Conservation (phyloP, 1,140 invertebrate genomes). For the Adoxophyes honmai region DNA sequence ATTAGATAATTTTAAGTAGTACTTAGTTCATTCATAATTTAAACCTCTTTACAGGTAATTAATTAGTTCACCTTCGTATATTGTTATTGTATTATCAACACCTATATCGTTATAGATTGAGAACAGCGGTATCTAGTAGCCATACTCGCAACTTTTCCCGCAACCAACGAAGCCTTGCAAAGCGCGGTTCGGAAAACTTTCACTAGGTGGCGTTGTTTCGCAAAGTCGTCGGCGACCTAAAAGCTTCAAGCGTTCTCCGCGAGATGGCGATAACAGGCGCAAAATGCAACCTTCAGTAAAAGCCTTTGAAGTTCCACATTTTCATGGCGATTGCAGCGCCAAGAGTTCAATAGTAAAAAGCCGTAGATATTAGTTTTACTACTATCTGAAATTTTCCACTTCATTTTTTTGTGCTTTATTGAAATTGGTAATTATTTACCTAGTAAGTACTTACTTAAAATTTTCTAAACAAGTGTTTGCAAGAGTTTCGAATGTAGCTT, state of each 20-base stretch:
- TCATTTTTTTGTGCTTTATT: too few relatives aligned
- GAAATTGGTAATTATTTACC: too few relatives aligned
- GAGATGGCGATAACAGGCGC: constrained; percentile 50
- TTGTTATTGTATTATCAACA: too few relatives aligned
- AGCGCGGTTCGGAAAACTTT: constrained; percentile 48
- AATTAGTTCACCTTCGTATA: too few relatives aligned
- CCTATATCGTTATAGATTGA: background rate
- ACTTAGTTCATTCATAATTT: too few relatives aligned
- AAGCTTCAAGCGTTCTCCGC: constrained; percentile 25
- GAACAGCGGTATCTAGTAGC: constrained; percentile 58
- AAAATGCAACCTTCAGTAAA: background rate
- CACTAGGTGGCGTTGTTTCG: constrained; percentile 48
- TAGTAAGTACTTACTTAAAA: too few relatives aligned
- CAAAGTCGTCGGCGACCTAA: constrained; percentile 20
- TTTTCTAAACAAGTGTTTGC: too few relatives aligned
- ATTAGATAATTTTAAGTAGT: too few relatives aligned
- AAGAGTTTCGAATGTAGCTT: too few relatives aligned
- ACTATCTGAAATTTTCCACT: too few relatives aligned
- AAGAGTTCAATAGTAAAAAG: background rate
- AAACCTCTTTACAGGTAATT: too few relatives aligned
- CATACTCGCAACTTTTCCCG: constrained; percentile 35
- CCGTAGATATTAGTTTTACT: too few relatives aligned
- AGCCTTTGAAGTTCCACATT: constrained; percentile 1
- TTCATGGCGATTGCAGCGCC: background rate
- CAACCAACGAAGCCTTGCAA: constrained; percentile 31